phyloP scores from a whole-genome alignment of 2,888 invertebrate species.

The Caenorhabditis plicata region DNA sequence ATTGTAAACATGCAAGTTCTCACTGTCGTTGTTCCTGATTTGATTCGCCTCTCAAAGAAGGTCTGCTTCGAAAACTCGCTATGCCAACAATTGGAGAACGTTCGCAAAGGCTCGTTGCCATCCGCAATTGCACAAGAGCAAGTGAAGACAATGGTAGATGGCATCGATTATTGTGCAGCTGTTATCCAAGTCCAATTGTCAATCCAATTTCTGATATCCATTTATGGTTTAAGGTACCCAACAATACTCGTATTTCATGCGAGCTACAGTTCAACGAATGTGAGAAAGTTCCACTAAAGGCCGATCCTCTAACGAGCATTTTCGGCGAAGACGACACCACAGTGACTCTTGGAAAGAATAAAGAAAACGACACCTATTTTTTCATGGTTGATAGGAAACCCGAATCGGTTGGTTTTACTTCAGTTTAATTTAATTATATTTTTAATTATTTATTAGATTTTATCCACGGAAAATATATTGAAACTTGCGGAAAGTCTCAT shows the following conservation, averaged over 20 bases:
- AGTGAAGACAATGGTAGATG: constrained; percentile 29
- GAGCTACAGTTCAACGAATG: constrained; percentile 12
- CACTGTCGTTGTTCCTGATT: constrained; percentile 29
- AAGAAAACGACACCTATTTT: constrained; percentile 9
- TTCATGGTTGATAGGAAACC: constrained; percentile 21
- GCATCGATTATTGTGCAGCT: constrained; percentile 25
- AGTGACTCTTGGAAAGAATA: constrained; percentile 21
- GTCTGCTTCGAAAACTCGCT: constrained; percentile 26
- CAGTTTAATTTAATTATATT: background rate
- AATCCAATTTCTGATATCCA: background rate
- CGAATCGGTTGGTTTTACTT: constrained; percentile 7
- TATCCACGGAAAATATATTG: constrained; percentile 10
- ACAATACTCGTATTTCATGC: no score
- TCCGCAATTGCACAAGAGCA: constrained; percentile 19
- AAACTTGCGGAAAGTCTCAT: constrained; percentile 22
- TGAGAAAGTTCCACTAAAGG: constrained; percentile 16
- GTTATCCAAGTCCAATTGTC: constrained; percentile 20
- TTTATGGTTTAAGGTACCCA: no score
- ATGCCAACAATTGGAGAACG: constrained; percentile 24
- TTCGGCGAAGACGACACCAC: constrained; percentile 13
- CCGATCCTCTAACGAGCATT: constrained; percentile 6
- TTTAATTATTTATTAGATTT: constrained; percentile 7
- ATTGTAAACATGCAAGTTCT: constrained; percentile 23
- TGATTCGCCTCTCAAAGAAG: constrained; percentile 18
- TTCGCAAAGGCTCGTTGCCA: constrained; percentile 25